Conservation (phyloP, 35 echinoderm and acorn worm genomes). For the Ophiothrix spiculata region DNA sequence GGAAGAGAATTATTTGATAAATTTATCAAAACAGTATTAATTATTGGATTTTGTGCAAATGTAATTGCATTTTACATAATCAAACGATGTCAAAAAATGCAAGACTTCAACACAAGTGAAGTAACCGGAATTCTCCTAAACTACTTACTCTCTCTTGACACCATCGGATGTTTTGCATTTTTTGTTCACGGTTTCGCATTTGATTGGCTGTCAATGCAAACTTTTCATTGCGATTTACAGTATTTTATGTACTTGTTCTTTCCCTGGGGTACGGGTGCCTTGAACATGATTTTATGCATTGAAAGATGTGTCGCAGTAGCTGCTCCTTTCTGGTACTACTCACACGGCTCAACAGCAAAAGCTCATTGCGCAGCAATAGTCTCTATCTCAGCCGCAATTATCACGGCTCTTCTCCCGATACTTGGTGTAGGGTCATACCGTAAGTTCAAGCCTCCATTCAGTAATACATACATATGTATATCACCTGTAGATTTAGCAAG, state of each 20-base stretch:
- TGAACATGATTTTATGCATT: background rate
- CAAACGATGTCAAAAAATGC: background rate
- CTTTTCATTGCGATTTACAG: background rate
- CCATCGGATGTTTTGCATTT: background rate
- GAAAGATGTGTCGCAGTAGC: background rate
- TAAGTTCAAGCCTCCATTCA: background rate
- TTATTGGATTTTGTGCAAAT: conserved; percentile 1
- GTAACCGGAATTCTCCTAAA: background rate
- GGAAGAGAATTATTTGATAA: too few species aligned
- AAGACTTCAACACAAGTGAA: background rate
- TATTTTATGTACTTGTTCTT: background rate
- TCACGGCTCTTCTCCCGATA: background rate
- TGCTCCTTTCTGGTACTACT: background rate
- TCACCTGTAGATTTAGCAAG: background rate
- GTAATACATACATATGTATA: background rate
- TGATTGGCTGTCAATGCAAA: background rate
- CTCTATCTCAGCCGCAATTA: background rate
- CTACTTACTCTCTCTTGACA: background rate
- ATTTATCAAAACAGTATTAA: too few species aligned
- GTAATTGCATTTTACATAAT: background rate
- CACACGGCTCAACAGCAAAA: background rate
- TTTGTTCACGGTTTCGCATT: background rate
- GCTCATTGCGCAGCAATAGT: background rate
- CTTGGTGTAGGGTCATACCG: background rate
- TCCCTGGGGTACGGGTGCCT: background rate